phyloP scores from a whole-genome alignment of 1,140 invertebrate species.

The Trypoxylus dichotomus region DNA sequence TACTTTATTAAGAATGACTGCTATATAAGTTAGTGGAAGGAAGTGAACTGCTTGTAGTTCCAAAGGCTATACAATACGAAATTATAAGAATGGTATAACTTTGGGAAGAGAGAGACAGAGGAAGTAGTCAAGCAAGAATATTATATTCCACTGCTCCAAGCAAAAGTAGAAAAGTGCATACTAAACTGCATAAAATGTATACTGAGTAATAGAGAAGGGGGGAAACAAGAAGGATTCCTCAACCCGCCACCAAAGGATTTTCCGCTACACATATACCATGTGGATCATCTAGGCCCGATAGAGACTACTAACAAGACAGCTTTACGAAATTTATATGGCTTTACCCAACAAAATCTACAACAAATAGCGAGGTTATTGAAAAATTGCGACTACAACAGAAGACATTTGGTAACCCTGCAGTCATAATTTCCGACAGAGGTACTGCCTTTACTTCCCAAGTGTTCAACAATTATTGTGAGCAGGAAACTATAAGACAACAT shows the following conservation, averaged over 20 bases:
- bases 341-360: too few species aligned
- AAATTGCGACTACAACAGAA: neutral
- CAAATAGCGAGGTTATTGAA: neutral
- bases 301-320: too few species aligned
- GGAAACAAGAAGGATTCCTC: neutral
- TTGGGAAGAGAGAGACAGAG: neutral
- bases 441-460: neutral
- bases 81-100: neutral
- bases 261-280: too few species aligned
- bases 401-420: neutral
- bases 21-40: neutral
- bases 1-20: neutral
- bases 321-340: too few species aligned
- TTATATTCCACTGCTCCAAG: neutral
- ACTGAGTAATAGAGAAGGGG: neutral
- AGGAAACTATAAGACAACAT: neutral
- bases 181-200: neutral
- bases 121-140: neutral
- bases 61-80: neutral
- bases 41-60: neutral
- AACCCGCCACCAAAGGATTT: too few species aligned
- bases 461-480: neutral
- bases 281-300: too few species aligned
- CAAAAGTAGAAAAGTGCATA: neutral
- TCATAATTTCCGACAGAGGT: neutral